Percentiles rank a stretch among this genome's conserved stretches.
Conservation (phyloP, 2,797 vertebrate species). For the Characodon lateralis region DNA sequence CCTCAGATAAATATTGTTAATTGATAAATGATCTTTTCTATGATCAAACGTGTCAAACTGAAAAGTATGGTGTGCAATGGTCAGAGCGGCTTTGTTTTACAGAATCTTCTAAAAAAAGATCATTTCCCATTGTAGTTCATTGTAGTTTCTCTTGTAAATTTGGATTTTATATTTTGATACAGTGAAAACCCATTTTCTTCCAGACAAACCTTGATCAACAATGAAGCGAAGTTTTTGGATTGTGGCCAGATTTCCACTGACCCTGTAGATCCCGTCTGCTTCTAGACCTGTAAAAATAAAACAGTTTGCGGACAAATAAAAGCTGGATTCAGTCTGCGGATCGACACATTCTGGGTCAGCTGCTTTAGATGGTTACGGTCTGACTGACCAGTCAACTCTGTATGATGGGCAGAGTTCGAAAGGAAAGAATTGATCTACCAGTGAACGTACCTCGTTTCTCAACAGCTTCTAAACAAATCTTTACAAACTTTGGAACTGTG, state of each 20-base stretch:
- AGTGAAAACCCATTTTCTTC: neutral
- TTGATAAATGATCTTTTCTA: neutral
- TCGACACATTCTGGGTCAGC: neutral
- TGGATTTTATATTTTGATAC: neutral
- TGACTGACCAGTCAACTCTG: neutral
- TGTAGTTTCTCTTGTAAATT: neutral
- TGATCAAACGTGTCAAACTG: neutral
- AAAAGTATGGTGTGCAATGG: too few species aligned
- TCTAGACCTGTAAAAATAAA: slow-evolving; percentile 80
- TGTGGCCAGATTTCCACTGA: slow-evolving; percentile 92
- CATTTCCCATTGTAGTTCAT: neutral
- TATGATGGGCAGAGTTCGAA: neutral
- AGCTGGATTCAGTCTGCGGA: neutral
- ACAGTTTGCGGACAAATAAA: neutral
- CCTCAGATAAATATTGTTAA: neutral
- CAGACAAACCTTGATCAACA: slow-evolving; percentile 51
- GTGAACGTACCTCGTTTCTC: slow-evolving; percentile 87
- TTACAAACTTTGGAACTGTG: slow-evolving; percentile 88
- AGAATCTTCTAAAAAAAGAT: neutral
- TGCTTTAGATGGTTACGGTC: neutral
- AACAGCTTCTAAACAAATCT: slow-evolving; percentile 86
- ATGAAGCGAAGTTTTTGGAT: slow-evolving; percentile 87
- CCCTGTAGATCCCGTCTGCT: slow-evolving; percentile 90
- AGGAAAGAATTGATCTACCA: too few species aligned
- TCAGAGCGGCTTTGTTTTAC: neutral